phyloP scores from a whole-genome alignment of 2,113 vertebrate species.

The Falcunculus frontatus region DNA sequence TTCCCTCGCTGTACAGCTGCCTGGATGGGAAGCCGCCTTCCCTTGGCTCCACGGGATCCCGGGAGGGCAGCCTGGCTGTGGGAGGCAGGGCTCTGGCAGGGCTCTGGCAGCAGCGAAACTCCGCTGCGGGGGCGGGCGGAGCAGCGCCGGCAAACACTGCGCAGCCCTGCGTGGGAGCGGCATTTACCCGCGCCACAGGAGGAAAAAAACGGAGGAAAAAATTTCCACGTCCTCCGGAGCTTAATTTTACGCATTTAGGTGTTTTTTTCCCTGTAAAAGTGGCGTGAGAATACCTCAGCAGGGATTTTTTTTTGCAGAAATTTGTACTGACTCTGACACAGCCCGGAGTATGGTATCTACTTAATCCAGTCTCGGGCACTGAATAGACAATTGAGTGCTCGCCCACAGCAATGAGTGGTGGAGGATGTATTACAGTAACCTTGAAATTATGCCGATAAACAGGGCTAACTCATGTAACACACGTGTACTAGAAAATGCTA shows the following conservation, averaged over 20 bases:
- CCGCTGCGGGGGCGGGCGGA: neutral
- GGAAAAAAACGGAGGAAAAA: too few relatives aligned
- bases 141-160: neutral
- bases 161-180: neutral
- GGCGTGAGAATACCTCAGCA: neutral
- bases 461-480: neutral
- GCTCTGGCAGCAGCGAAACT: neutral
- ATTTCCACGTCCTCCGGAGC: neutral
- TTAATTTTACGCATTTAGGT: neutral
- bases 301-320: neutral
- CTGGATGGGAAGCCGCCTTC: rapidly evolving
- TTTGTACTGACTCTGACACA: neutral
- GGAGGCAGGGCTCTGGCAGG: neutral
- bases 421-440: neutral
- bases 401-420: neutral
- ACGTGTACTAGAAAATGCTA: neutral
- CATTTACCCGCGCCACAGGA: rapidly evolving
- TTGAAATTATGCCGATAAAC: neutral
- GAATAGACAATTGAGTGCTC: neutral
- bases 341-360: neutral
- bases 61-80: neutral
- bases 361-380: neutral
- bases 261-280: neutral
- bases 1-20: neutral
- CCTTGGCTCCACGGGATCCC: too few relatives aligned